These are phyloP conservation scores for Harpagus bidentatus DNA, from an alignment of 2,113 vertebrate species.

Conservation along the genomic window DNA sequence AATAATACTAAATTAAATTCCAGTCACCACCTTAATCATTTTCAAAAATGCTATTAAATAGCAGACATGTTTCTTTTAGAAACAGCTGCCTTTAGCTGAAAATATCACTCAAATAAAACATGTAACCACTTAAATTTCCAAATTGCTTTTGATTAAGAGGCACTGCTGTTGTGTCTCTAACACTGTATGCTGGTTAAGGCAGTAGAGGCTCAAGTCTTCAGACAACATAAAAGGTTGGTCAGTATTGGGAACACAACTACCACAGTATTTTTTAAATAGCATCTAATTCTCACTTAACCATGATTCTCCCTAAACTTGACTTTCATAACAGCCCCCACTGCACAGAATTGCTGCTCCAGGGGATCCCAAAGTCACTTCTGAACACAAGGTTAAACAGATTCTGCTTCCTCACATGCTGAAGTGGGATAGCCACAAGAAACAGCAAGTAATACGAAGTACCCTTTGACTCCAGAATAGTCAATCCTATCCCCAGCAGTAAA, in stretches of 20 bases:
- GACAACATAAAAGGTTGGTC: background rate
- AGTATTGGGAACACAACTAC: background rate
- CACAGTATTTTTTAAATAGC: background rate
- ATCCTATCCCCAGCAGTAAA: background rate
- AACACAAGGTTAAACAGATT: background rate
- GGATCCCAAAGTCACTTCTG: background rate
- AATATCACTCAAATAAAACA: background rate
- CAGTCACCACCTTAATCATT: background rate
- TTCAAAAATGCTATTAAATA: background rate
- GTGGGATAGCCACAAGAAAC: background rate
- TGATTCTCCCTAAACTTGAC: background rate
- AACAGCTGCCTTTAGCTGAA: background rate
- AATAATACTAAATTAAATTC: background rate
- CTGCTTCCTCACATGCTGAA: background rate
- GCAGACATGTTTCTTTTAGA: background rate
- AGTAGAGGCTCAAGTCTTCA: background rate
- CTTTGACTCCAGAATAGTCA: background rate
- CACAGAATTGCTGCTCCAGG: background rate
- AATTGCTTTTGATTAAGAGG: background rate
- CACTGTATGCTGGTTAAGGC: background rate
- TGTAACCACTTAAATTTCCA: background rate
- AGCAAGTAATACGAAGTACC: background rate
- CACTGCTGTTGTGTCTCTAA: background rate
- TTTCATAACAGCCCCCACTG: rapidly evolving
- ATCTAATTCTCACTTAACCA: background rate